Conservation (phyloP, 2,797 vertebrate genomes). For the Telmatherina bonti region DNA sequence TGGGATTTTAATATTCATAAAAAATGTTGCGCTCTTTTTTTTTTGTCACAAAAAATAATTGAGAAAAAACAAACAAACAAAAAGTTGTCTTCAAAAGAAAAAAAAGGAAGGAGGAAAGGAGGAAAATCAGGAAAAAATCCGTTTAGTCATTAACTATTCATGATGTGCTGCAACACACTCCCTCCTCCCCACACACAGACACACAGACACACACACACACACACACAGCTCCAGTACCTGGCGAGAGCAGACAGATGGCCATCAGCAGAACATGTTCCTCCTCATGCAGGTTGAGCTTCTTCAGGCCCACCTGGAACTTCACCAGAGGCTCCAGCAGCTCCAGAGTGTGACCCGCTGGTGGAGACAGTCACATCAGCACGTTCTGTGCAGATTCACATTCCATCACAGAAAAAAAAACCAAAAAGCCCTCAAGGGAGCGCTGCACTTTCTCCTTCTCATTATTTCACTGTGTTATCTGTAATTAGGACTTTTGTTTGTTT, state of each 20-base stretch:
- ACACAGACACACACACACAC: too few relatives aligned
- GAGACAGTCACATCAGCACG: slow-evolving; percentile 84
- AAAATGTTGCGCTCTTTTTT: neutral
- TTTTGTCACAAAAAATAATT: neutral
- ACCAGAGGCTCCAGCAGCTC: slow-evolving; percentile 95
- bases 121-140: too few relatives aligned
- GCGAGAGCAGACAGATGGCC: slow-evolving; percentile 97
- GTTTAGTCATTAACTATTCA: slow-evolving; percentile 31
- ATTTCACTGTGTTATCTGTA: slow-evolving; percentile 38
- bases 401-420: slow-evolving; percentile 18
- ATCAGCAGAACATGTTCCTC: slow-evolving; percentile 97
- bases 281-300: slow-evolving; percentile 95
- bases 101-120: neutral
- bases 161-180: neutral
- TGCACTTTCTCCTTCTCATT: slow-evolving; percentile 19
- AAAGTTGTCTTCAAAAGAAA: slow-evolving; percentile 6
- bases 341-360: slow-evolving; percentile 93
- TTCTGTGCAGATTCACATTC: slow-evolving; percentile 66
- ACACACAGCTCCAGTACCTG: slow-evolving; percentile 84
- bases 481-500: neutral
- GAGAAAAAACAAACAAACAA: too few relatives aligned
- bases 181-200: slow-evolving; percentile 28
- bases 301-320: slow-evolving; percentile 97
- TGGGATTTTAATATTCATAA: neutral
- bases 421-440: slow-evolving; percentile 19